Evolutionary conservation across 2,888 invertebrate genomes (phyloP).

Genomic region (Megamerina dolium): DNA sequence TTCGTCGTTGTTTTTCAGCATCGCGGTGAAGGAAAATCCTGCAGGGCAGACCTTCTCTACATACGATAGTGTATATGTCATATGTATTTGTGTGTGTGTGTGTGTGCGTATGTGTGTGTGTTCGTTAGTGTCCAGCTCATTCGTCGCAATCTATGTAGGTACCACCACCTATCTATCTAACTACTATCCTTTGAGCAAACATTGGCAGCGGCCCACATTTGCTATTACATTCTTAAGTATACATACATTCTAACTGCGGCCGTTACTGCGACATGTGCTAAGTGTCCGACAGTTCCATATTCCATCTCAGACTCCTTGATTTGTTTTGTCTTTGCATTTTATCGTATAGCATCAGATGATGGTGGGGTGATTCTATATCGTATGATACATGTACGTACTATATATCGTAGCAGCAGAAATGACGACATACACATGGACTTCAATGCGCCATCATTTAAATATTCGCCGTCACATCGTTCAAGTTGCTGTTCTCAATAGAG

Average conservation of each 20-base stretch:
- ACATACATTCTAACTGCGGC: conserved; percentile 24
- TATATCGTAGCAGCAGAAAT: background rate
- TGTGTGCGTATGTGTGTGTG: background rate
- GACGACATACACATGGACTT: background rate
- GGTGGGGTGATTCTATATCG: background rate
- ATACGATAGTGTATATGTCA: too few relatives aligned
- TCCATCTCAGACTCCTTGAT: background rate
- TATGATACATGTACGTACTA: background rate
- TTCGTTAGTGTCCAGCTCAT: conserved; percentile 11
- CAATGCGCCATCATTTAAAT: conserved; percentile 11
- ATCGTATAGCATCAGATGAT: background rate
- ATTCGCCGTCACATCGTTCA: conserved; percentile 7
- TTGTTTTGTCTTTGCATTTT: background rate
- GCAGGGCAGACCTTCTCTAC: too few relatives aligned
- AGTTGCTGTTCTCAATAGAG: conserved; percentile 7
- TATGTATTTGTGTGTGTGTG: too few relatives aligned
- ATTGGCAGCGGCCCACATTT: conserved; percentile 2
- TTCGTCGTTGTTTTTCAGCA: conserved; percentile 3
- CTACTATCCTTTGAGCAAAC: too few relatives aligned
- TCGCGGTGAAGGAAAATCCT: too few relatives aligned
- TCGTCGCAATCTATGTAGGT: too few relatives aligned
- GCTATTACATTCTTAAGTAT: conserved; percentile 15
- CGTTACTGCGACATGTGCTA: conserved; percentile 22
- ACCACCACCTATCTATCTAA: too few relatives aligned
- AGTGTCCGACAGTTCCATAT: conserved; percentile 1